Conservation (phyloP, 2,113 vertebrate genomes). For the Andinoacara biseriatus region DNA sequence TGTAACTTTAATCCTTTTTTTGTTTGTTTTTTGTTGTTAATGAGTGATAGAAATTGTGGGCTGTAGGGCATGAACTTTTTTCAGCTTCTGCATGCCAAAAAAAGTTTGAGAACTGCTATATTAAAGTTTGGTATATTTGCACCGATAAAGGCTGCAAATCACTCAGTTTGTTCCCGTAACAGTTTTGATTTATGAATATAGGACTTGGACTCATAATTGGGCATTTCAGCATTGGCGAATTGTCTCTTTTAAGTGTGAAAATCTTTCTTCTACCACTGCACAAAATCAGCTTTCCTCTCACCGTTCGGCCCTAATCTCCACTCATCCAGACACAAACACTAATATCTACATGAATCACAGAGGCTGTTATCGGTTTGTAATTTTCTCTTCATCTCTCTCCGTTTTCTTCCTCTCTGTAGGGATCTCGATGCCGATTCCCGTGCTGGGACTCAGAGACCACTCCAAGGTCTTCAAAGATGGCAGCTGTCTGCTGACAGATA, state of each 20-base stretch:
- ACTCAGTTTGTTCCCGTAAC: not conserved
- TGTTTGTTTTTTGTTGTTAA: not conserved
- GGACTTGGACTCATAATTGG: not conserved
- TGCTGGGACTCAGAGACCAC: constrained; percentile 90
- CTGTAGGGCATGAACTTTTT: not conserved
- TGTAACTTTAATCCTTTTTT: not conserved
- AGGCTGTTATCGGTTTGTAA: not conserved
- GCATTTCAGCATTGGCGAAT: not conserved
- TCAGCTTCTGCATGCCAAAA: not conserved
- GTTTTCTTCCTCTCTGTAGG: constrained; percentile 58
- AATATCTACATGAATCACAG: not conserved
- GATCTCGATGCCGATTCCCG: constrained; percentile 94
- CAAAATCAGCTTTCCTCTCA: not conserved
- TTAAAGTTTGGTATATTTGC: not conserved
- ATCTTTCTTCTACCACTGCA: not conserved
- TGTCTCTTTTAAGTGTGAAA: not conserved
- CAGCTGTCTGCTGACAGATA: constrained; percentile 89
- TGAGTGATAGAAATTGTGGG: not conserved
- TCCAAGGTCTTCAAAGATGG: constrained; percentile 91
- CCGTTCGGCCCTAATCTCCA: not conserved
- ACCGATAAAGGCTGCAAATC: not conserved
- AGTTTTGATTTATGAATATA: not conserved
- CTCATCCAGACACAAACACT: not conserved
- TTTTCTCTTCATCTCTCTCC: not conserved
- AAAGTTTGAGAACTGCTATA: not conserved